phyloP scores from a whole-genome alignment of 64 coral and sea anemone genomes.

The Montipora sp. region DNA sequence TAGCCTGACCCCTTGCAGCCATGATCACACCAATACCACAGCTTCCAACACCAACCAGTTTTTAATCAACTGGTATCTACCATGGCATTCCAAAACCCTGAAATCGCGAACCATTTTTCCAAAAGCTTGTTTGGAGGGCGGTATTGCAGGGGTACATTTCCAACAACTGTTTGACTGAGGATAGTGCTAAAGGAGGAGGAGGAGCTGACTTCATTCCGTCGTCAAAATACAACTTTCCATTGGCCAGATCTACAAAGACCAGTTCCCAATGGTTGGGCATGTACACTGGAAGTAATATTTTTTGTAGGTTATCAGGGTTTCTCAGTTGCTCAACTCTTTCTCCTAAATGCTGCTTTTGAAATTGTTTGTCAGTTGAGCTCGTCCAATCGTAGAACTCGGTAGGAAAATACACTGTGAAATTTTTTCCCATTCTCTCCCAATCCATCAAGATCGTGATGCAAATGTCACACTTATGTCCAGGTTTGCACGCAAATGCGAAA shows the following conservation, averaged over 20 bases:
- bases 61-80: background rate
- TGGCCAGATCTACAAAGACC: slow-evolving; percentile 15
- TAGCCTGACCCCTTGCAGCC: background rate
- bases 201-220: slow-evolving; percentile 45
- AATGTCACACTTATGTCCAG: no score
- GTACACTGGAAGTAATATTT: slow-evolving; percentile 62
- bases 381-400: slow-evolving; percentile 59
- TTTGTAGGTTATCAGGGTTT: background rate
- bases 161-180: slow-evolving; percentile 23
- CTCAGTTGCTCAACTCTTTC: background rate
- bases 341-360: slow-evolving; percentile 13
- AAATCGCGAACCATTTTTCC: slow-evolving; percentile 5
- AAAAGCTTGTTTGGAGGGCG: slow-evolving; percentile 14
- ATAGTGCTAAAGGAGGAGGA: background rate
- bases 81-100: slow-evolving; percentile 15
- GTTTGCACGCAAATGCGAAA: no score
- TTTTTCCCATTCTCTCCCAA: no score
- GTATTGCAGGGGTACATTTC: background rate
- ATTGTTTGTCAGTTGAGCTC: slow-evolving; percentile 13
- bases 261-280: slow-evolving; percentile 64
- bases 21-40: background rate
- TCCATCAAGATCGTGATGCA: background rate
- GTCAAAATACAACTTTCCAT: slow-evolving; percentile 56
- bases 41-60: slow-evolving; percentile 32
- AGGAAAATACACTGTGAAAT: slow-evolving; percentile 10